These are phyloP conservation scores for Gephyroberyx darwinii DNA, from an alignment of 2,797 vertebrate genomes.

Conservation along the genomic window DNA sequence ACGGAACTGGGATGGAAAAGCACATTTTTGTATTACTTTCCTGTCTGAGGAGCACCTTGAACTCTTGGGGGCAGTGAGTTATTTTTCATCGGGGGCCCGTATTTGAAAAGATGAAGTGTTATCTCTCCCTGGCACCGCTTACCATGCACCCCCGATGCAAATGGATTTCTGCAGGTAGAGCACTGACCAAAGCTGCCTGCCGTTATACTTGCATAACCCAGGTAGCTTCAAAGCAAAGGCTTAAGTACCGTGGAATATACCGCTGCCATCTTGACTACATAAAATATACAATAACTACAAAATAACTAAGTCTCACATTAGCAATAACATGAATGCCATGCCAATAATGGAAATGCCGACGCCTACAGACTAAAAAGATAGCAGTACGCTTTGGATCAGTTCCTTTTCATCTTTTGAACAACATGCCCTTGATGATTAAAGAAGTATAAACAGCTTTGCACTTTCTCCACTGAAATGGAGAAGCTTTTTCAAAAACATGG, in stretches of 20 bases:
- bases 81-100: conserved; percentile 26
- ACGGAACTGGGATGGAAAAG: conserved; percentile 29
- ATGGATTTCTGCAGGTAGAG: conserved; percentile 67
- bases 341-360: conserved; percentile 33
- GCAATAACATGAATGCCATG: conserved; percentile 14
- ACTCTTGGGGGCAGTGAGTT: conserved; percentile 28
- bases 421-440: conserved; percentile 49
- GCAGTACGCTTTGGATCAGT: conserved; percentile 33
- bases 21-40: conserved; percentile 38
- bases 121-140: conserved; percentile 60
- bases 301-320: conserved; percentile 34
- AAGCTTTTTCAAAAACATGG: conserved; percentile 58
- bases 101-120: conserved; percentile 62
- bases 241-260: conserved; percentile 40
- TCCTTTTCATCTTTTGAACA: conserved; percentile 45
- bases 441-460: conserved; percentile 46
- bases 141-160: conserved; percentile 45
- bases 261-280: conserved; percentile 6
- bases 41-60: conserved; percentile 62
- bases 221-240: conserved; percentile 62
- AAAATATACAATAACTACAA: conserved; percentile 36
- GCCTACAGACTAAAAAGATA: conserved; percentile 26
- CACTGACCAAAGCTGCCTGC: conserved; percentile 58
- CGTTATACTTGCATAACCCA: conserved; percentile 57
- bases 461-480: conserved; percentile 24